Percentiles rank a stretch among this genome's conserved stretches.
phyloP scores from a whole-genome alignment of 2,888 invertebrate genomes.

The Yponomeuta cagnagella region DNA sequence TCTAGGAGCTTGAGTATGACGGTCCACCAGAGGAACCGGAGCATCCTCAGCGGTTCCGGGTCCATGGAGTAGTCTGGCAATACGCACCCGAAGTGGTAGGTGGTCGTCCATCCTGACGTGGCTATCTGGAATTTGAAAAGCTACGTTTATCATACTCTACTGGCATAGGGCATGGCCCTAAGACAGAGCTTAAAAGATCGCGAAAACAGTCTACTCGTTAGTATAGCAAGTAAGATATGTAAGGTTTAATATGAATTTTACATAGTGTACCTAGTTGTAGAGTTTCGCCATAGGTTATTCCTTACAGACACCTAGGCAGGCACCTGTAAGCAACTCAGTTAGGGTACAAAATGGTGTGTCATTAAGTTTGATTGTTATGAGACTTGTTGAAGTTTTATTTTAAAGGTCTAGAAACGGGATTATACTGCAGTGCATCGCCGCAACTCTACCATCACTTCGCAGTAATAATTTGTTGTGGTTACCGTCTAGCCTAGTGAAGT shows the following conservation, averaged over 20 bases:
- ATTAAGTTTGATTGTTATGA: neutral
- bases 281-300: no score
- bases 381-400: neutral
- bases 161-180: no score
- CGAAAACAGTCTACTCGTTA: no score
- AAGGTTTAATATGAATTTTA: no score
- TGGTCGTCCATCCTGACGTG: conserved; percentile 80
- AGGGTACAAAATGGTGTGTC: neutral
- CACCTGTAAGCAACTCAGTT: neutral
- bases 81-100: conserved; percentile 79
- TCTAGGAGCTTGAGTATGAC: conserved; percentile 79
- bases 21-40: conserved; percentile 77
- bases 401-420: neutral
- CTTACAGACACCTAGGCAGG: no score
- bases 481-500: neutral
- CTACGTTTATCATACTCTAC: neutral
- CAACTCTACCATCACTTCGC: neutral
- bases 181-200: no score
- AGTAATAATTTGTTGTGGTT: neutral
- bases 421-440: neutral
- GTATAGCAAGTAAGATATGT: no score
- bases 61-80: conserved; percentile 81
- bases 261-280: no score
- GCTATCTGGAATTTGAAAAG: conserved; percentile 60
- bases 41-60: conserved; percentile 77